Percentiles rank a stretch among this genome's conserved stretches.
Evolutionary conservation across 2,888 invertebrate species (phyloP).

Genomic region (Temnothorax unifasciatus): DNA sequence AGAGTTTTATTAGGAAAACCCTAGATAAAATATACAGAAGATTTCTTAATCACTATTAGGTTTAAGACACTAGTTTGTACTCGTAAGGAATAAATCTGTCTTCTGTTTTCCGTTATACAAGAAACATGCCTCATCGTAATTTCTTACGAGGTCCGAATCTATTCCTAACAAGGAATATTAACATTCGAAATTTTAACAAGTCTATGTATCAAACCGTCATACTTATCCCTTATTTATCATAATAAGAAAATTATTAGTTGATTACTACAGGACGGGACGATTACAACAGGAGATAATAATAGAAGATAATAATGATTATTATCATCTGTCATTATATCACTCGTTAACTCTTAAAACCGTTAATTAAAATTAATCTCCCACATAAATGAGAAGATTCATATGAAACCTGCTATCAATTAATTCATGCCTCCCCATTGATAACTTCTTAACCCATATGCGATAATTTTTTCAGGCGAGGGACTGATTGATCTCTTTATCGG

Average conservation of each 20-base stretch:
- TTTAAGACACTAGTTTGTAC: no score
- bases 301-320: neutral
- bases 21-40: no score
- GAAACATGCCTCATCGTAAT: no score
- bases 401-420: slow-evolving; percentile 19
- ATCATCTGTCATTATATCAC: neutral
- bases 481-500: slow-evolving; percentile 52
- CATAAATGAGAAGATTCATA: neutral
- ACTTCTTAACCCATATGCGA: neutral
- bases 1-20: no score
- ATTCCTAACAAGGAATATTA: neutral
- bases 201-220: neutral
- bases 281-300: slow-evolving; percentile 3
- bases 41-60: no score
- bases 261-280: neutral
- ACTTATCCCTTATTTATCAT: neutral
- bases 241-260: slow-evolving; percentile 1
- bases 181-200: neutral
- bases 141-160: no score
- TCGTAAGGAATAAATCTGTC: no score
- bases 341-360: neutral
- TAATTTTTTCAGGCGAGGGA: slow-evolving; percentile 15
- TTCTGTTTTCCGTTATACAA: no score
- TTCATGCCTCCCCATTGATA: neutral
- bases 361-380: slow-evolving; percentile 7